Evolutionary conservation across 2,113 vertebrate genomes (phyloP).

Genomic region (Haemorhous mexicanus): DNA sequence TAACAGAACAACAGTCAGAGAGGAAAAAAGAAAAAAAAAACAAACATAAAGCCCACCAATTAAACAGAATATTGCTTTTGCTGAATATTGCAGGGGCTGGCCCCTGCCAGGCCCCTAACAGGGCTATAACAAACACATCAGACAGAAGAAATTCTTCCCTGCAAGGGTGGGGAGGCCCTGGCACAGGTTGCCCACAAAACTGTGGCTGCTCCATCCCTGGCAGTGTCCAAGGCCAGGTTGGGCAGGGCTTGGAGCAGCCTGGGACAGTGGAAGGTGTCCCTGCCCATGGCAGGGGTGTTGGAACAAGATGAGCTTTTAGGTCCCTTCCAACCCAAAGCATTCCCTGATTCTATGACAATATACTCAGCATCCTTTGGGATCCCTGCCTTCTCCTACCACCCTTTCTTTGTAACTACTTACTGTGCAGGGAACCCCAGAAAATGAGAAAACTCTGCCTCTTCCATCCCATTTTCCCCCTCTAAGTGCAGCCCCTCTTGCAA

Average conservation of each 20-base stretch:
- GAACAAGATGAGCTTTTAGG: background rate
- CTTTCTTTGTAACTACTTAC: background rate
- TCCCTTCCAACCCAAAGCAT: background rate
- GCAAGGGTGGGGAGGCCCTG: fast-evolving
- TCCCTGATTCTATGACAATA: background rate
- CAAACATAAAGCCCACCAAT: background rate
- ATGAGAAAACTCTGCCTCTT: background rate
- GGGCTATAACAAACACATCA: background rate
- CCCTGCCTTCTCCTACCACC: background rate
- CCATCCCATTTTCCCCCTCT: background rate
- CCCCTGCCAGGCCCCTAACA: background rate
- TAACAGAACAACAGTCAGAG: conserved; percentile 34
- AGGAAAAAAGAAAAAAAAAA: background rate
- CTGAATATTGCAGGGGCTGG: background rate
- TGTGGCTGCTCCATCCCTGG: background rate
- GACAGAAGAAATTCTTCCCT: background rate
- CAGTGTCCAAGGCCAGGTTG: background rate
- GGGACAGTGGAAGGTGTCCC: fast-evolving
- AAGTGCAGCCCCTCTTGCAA: background rate
- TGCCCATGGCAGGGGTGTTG: background rate
- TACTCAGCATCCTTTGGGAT: background rate
- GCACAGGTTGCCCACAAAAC: background rate
- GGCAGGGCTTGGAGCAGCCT: fast-evolving
- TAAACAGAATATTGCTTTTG: conserved; percentile 29
- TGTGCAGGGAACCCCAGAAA: background rate